A percentile compares a stretch with the other conserved stretches of the same genome.
phyloP scores from a whole-genome alignment of 2,888 invertebrate species.

The Gibbula magus region DNA sequence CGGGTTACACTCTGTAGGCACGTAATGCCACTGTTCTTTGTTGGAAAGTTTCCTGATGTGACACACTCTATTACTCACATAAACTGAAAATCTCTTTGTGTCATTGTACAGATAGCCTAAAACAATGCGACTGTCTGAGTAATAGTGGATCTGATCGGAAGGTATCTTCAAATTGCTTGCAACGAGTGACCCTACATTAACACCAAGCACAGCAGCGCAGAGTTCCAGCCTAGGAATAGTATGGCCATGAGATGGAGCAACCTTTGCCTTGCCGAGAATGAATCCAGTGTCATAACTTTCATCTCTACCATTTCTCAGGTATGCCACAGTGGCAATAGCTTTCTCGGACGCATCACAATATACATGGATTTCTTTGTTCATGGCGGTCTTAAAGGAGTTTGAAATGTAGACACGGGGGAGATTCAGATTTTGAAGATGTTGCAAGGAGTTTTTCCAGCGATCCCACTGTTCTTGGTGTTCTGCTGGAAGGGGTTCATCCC shows the following conservation, averaged over 20 bases:
- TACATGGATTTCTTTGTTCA: slow-evolving; percentile 20
- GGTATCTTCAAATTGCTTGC: neutral
- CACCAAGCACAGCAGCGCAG: slow-evolving; percentile 33
- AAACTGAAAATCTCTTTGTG: slow-evolving; percentile 32
- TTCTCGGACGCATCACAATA: slow-evolving; percentile 38
- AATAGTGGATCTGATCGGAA: neutral
- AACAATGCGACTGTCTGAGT: slow-evolving; percentile 38
- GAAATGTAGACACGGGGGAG: slow-evolving; percentile 21
- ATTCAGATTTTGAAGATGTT: neutral
- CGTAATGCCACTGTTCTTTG: slow-evolving; percentile 32
- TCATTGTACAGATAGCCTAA: slow-evolving; percentile 37
- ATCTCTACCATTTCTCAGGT: slow-evolving; percentile 4
- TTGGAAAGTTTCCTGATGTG: slow-evolving; percentile 16
- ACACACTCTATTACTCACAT: slow-evolving; percentile 29
- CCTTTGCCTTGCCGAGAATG: slow-evolving; percentile 12
- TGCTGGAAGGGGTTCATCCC: neutral
- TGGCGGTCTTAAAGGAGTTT: neutral
- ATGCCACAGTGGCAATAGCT: slow-evolving; percentile 33
- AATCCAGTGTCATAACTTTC: neutral
- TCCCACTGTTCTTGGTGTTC: neutral
- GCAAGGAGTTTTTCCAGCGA: slow-evolving; percentile 18
- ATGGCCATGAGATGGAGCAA: slow-evolving; percentile 25
- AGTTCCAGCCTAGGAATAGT: slow-evolving; percentile 39
- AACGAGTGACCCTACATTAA: slow-evolving; percentile 9
- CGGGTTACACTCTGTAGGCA: neutral